Conservation (phyloP, 1,140 invertebrate species). For the Euwallacea fornicatus region DNA sequence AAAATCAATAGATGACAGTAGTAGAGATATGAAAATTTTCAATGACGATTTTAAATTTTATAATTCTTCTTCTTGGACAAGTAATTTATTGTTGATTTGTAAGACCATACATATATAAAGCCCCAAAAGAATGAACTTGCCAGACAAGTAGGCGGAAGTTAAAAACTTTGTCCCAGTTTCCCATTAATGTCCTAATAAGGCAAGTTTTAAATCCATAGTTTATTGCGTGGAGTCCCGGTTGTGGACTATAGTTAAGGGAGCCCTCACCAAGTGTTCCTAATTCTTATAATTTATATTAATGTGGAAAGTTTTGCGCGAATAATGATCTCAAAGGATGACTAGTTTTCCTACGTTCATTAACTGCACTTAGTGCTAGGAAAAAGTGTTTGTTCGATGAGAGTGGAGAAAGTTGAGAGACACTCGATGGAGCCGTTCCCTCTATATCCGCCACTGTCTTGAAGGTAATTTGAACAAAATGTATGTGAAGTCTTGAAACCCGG, state of each 20-base stretch:
- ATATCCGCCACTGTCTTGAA: no score
- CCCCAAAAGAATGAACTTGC: no score
- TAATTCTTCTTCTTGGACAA: no score
- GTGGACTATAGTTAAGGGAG: slow-evolving; percentile 24
- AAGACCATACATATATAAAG: no score
- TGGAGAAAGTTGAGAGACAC: neutral
- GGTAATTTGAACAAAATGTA: no score
- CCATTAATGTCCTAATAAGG: slow-evolving; percentile 15
- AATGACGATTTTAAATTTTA: no score
- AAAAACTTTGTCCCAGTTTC: slow-evolving; percentile 14
- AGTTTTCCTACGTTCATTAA: slow-evolving; percentile 17
- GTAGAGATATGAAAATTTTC: no score
- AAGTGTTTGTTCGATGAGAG: neutral
- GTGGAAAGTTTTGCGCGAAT: slow-evolving; percentile 36
- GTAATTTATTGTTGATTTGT: no score
- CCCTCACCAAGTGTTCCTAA: slow-evolving; percentile 38
- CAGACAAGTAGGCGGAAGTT: neutral
- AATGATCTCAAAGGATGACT: slow-evolving; percentile 23
- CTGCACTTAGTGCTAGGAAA: neutral
- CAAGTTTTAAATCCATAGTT: slow-evolving; percentile 35
- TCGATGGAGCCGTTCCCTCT: no score
- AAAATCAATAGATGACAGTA: no score
- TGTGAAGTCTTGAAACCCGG: no score
- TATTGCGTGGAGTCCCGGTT: slow-evolving; percentile 20
- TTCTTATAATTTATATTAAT: slow-evolving; percentile 47